Percentiles rank a stretch among this genome's conserved stretches.
These are phyloP conservation scores for Ailurus styani DNA, from an alignment of 2,113 vertebrate genomes.

Conservation along the genomic window DNA sequence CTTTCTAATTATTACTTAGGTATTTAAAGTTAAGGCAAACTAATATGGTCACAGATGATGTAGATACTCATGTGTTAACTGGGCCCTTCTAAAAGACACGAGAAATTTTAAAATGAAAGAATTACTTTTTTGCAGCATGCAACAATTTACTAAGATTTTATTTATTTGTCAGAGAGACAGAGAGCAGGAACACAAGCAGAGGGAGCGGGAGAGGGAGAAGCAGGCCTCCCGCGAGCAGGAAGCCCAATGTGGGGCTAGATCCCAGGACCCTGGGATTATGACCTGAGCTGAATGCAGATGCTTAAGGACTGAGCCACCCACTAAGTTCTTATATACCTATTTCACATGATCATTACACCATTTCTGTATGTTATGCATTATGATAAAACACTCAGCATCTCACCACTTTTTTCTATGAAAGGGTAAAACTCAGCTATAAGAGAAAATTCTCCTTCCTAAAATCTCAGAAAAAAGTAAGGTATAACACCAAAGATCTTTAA, in stretches of 20 bases:
- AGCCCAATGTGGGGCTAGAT: no score
- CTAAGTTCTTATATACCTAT: not conserved
- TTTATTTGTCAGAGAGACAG: no score
- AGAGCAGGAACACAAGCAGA: no score
- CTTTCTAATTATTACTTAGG: not conserved
- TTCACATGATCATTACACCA: not conserved
- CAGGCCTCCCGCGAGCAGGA: no score
- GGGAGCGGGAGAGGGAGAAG: no score
- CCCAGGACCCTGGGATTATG: no score
- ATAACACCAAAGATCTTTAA: not conserved
- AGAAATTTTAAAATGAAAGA: not conserved
- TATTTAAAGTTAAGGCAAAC: not conserved
- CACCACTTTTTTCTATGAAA: not conserved
- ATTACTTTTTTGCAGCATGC: not conserved
- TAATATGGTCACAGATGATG: not conserved
- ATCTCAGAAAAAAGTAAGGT: not conserved
- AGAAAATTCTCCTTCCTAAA: not conserved
- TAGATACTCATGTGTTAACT: not conserved
- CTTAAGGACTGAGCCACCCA: no score
- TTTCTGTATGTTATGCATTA: not conserved
- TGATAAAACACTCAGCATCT: not conserved
- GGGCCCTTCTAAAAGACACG: not conserved
- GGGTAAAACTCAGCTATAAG: not conserved
- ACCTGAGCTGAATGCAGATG: no score
- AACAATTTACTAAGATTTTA: not conserved